phyloP scores from a whole-genome alignment of 2,888 invertebrate genomes.

The Panopea generosa region DNA sequence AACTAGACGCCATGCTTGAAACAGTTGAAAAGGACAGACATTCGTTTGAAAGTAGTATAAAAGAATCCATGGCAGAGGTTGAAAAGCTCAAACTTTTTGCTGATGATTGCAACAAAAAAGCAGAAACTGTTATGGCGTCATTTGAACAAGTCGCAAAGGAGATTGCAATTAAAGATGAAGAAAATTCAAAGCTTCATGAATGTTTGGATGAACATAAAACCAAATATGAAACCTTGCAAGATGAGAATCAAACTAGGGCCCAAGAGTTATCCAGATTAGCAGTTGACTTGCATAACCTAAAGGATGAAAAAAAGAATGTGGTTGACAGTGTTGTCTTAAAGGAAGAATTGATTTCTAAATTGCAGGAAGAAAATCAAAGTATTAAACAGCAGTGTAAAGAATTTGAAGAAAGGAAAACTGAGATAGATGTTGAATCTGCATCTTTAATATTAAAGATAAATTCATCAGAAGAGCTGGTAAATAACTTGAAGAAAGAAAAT shows the following conservation, averaged over 20 bases:
- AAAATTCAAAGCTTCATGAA: conserved; percentile 17
- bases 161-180: conserved; percentile 29
- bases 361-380: conserved; percentile 17
- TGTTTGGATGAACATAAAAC: conserved; percentile 23
- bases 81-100: conserved; percentile 28
- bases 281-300: no score
- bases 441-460: no score
- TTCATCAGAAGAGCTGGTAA: no score
- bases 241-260: no score
- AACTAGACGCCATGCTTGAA: conserved; percentile 24
- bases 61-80: conserved; percentile 13
- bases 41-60: conserved; percentile 20
- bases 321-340: no score
- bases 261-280: no score
- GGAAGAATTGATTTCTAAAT: conserved; percentile 6
- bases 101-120: conserved; percentile 26
- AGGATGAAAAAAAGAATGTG: no score
- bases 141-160: conserved; percentile 21
- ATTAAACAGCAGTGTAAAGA: background rate
- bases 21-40: conserved; percentile 19
- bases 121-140: conserved; percentile 14
- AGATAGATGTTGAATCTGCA: no score
- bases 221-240: no score
- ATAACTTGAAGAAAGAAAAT: no score
- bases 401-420: no score